Percentiles rank a stretch among this genome's conserved stretches.
Evolutionary conservation across 2,888 invertebrate genomes (phyloP).

Genomic region (Drosophila meridionalis): DNA sequence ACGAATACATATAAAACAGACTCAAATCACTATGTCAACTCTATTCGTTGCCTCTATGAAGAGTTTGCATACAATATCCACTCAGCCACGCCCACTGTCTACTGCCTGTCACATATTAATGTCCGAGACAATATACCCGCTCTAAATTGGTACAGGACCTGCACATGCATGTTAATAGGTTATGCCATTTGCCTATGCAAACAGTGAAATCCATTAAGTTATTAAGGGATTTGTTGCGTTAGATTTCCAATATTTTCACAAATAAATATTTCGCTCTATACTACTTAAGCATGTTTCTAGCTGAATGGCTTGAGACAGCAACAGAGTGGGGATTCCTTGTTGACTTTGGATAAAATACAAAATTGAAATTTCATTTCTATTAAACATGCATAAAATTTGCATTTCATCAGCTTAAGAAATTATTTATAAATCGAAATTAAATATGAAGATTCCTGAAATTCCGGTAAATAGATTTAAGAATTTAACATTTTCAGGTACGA

Average conservation of each 20-base stretch:
- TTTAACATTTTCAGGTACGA: not conserved
- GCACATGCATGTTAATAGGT: conserved; percentile 31
- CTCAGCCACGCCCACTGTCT: not conserved
- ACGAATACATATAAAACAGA: not conserved
- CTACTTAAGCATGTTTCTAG: conserved; percentile 2
- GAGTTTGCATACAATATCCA: not conserved
- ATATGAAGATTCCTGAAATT: not conserved
- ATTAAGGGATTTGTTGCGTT: conserved; percentile 73
- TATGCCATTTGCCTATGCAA: conserved; percentile 52
- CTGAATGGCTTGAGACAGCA: not conserved
- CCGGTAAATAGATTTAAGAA: not conserved
- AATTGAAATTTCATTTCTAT: conserved; percentile 57
- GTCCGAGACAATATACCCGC: not conserved
- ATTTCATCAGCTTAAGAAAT: conserved; percentile 32
- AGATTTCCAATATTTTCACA: conserved; percentile 57
- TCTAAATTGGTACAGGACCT: not conserved
- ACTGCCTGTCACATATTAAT: not conserved
- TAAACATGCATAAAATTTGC: conserved; percentile 67
- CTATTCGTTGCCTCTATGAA: not conserved
- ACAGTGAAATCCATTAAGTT: conserved; percentile 76
- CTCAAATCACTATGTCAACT: not conserved
- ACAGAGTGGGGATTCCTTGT: conserved; percentile 12
- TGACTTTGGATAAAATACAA: conserved; percentile 34
- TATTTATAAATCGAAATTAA: conserved; percentile 8
- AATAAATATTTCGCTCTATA: conserved; percentile 14